Evolutionary conservation across 1,140 invertebrate species (phyloP).

Genomic region (Drosophila saltans): DNA sequence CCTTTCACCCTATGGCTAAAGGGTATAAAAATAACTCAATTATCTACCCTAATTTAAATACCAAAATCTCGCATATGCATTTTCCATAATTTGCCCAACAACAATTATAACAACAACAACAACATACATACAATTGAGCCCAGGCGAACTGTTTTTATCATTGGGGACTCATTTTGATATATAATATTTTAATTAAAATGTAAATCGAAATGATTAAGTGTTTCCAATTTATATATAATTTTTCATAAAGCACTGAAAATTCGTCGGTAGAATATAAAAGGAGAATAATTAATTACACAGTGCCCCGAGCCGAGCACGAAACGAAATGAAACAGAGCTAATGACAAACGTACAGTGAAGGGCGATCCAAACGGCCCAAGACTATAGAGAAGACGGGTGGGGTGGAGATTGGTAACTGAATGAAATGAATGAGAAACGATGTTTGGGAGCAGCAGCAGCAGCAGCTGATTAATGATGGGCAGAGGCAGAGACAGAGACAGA

Average conservation of each 20-base stretch:
- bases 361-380: not conserved
- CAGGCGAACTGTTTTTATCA: slow-evolving; percentile 29
- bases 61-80: not conserved
- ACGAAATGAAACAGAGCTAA: slow-evolving; percentile 59
- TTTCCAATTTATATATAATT: slow-evolving; percentile 78
- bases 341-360: slow-evolving; percentile 52
- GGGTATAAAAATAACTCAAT: too few species aligned
- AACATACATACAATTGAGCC: slow-evolving; percentile 30
- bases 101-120: not conserved
- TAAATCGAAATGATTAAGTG: slow-evolving; percentile 80
- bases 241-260: slow-evolving; percentile 81
- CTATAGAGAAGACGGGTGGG: not conserved
- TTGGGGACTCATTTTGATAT: slow-evolving; percentile 64
- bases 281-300: slow-evolving; percentile 76
- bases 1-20: too few species aligned
- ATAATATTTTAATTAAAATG: slow-evolving; percentile 82
- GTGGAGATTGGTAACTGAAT: not conserved
- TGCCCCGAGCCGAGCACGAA: slow-evolving; percentile 55
- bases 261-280: slow-evolving; percentile 77
- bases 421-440: slow-evolving; percentile 27
- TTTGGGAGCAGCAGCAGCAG: slow-evolving; percentile 40
- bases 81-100: not conserved
- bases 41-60: not conserved
- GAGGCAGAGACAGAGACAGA: slow-evolving; percentile 20
- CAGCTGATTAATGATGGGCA: slow-evolving; percentile 75